These are phyloP conservation scores for Ursus arctos DNA, from an alignment of 2,113 vertebrate species.

Conservation along the genomic window DNA sequence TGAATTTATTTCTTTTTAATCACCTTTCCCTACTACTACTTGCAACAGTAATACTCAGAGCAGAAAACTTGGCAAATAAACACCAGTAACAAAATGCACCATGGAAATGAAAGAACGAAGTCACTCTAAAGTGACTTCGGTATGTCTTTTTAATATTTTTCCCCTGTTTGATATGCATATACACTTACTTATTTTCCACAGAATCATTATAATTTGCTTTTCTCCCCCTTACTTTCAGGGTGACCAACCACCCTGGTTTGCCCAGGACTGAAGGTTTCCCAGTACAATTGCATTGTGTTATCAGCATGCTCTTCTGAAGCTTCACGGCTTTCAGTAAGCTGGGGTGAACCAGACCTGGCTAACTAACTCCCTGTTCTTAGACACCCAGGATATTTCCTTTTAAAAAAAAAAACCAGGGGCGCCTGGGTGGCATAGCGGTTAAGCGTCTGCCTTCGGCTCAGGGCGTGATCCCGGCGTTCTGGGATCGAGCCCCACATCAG, in stretches of 20 bases:
- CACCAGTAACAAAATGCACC: not conserved
- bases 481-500: too few relatives aligned
- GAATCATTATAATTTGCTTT: not conserved
- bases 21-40: not conserved
- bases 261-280: not conserved
- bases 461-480: too few relatives aligned
- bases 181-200: not conserved
- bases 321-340: not conserved
- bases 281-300: accelerated
- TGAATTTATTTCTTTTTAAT: conserved; percentile 14
- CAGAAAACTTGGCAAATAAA: not conserved
- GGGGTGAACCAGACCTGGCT: not conserved
- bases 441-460: too few relatives aligned
- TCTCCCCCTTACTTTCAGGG: not conserved
- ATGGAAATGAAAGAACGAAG: not conserved
- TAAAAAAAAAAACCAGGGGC: too few relatives aligned
- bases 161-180: not conserved
- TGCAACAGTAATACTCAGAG: not conserved
- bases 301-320: not conserved
- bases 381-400: not conserved
- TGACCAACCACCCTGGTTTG: not conserved
- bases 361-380: not conserved
- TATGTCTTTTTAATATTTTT: not conserved
- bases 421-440: too few relatives aligned
- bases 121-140: not conserved